Conservation (phyloP, 2,113 vertebrate species). For the Chinchilla lanigera region DNA sequence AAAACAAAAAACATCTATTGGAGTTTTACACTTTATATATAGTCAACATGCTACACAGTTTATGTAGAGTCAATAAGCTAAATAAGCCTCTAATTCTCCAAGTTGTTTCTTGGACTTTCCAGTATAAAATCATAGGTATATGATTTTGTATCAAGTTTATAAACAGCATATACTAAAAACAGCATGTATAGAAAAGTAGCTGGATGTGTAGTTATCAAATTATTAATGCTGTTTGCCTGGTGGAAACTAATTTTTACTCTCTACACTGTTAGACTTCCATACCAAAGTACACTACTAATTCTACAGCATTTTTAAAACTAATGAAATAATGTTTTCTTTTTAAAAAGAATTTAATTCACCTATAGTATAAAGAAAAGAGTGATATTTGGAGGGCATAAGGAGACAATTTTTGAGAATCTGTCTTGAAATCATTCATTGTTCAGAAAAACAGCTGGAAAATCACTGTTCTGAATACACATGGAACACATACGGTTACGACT, state of each 20-base stretch:
- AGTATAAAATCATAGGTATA: constrained; percentile 5
- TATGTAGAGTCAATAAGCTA: not conserved
- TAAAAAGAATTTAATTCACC: not conserved
- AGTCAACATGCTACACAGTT: not conserved
- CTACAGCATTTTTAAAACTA: constrained; percentile 5
- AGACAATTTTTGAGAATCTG: constrained; percentile 36
- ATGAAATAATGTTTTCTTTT: constrained; percentile 13
- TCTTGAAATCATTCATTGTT: constrained; percentile 20
- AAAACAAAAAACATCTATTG: not conserved
- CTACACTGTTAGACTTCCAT: not conserved
- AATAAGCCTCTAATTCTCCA: constrained; percentile 26
- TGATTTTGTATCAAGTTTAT: not conserved
- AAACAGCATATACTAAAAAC: not conserved
- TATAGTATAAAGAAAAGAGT: not conserved
- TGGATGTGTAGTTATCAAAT: not conserved
- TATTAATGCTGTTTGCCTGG: not conserved
- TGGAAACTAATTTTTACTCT: not conserved
- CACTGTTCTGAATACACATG: constrained; percentile 81
- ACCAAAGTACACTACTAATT: not conserved
- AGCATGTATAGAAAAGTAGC: not conserved
- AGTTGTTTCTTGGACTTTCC: not conserved
- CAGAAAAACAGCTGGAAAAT: not conserved
- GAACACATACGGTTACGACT: constrained; percentile 96
- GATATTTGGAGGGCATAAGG: not conserved
- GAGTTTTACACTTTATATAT: not conserved